Evolutionary conservation across 2,888 invertebrate species (phyloP).

Genomic region (Colostygia pectinataria): DNA sequence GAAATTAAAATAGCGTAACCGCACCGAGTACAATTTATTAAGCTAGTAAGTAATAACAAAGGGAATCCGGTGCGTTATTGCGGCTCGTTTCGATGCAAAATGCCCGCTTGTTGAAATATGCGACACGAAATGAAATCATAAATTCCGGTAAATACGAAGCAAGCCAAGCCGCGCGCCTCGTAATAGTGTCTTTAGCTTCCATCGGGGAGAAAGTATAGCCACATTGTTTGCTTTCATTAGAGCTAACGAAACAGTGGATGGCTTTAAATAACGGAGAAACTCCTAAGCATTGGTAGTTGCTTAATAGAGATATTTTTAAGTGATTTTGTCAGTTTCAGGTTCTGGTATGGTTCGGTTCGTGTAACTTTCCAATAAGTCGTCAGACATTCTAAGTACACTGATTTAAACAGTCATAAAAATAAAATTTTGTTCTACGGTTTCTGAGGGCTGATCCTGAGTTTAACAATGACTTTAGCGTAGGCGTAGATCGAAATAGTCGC

Average conservation of each 20-base stretch:
- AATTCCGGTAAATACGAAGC: slow-evolving; percentile 66
- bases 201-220: slow-evolving; percentile 37
- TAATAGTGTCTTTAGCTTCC: slow-evolving; percentile 39
- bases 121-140: slow-evolving; percentile 78
- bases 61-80: slow-evolving; percentile 59
- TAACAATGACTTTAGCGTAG: too few species aligned
- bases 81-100: slow-evolving; percentile 66
- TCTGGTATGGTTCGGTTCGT: too few species aligned
- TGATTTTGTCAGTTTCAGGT: too few species aligned
- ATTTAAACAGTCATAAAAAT: too few species aligned
- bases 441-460: too few species aligned
- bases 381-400: too few species aligned
- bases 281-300: background rate
- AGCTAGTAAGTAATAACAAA: slow-evolving; percentile 53
- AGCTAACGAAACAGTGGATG: slow-evolving; percentile 48
- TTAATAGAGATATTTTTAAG: background rate
- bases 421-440: too few species aligned
- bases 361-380: too few species aligned
- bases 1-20: slow-evolving; percentile 40
- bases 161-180: slow-evolving; percentile 48
- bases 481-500: too few species aligned
- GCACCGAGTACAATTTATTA: slow-evolving; percentile 44
- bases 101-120: slow-evolving; percentile 70
- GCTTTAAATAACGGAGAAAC: slow-evolving; percentile 35
- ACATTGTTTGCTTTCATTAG: slow-evolving; percentile 41